These are phyloP conservation scores for Dexiosoma caninum DNA, from an alignment of 2,888 invertebrate genomes.

Conservation along the genomic window DNA sequence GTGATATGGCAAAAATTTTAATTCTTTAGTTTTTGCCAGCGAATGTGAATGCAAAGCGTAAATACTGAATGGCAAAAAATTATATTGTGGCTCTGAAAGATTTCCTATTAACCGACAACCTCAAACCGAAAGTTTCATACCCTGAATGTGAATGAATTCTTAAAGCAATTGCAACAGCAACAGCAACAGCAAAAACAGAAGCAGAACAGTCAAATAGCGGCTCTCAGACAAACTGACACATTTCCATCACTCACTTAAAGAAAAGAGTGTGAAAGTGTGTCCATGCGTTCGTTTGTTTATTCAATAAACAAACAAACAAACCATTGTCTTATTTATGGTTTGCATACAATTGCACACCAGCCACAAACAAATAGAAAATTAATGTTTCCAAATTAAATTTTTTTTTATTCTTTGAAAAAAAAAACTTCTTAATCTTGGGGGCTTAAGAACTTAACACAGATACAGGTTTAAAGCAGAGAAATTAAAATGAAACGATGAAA, in stretches of 20 bases:
- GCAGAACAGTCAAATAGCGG: slow-evolving; percentile 56
- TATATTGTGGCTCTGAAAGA: no score
- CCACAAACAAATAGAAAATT: no score
- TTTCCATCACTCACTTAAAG: slow-evolving; percentile 49
- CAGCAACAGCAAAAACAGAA: not conserved
- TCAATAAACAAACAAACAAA: slow-evolving; percentile 6
- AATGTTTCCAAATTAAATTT: not conserved
- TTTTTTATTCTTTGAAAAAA: not conserved
- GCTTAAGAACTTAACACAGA: slow-evolving; percentile 39
- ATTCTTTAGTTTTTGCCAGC: no score
- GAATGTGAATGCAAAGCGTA: no score
- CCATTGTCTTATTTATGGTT: not conserved
- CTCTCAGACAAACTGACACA: slow-evolving; percentile 56
- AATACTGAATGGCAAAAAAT: no score
- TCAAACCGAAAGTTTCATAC: slow-evolving; percentile 11
- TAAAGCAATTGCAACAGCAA: not conserved
- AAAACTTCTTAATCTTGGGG: slow-evolving; percentile 29
- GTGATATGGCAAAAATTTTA: no score
- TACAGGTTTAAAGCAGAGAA: not conserved
- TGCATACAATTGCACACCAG: not conserved
- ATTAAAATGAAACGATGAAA: not conserved
- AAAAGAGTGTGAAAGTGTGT: slow-evolving; percentile 2
- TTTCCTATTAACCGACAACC: not conserved
- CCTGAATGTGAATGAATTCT: not conserved
- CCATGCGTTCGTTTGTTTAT: not conserved